phyloP scores from a whole-genome alignment of 1,140 invertebrate genomes.

The Philotrypesis tridentata region DNA sequence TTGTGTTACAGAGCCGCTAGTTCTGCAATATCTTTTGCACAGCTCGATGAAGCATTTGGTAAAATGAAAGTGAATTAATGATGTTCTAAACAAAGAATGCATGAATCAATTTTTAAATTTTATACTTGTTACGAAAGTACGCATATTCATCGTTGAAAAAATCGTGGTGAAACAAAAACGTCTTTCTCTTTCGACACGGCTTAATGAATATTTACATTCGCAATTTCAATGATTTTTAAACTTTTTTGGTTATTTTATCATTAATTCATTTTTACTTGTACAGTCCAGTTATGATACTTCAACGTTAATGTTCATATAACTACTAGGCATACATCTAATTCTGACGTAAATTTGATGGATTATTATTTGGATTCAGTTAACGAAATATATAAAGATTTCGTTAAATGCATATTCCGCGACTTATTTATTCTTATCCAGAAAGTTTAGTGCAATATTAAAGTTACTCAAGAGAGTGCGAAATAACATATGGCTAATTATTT shows the following conservation, averaged over 20 bases:
- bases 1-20: too few relatives aligned
- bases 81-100: not conserved
- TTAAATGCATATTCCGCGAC: not conserved
- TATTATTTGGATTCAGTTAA: too few relatives aligned
- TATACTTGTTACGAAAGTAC: not conserved
- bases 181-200: not conserved
- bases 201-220: not conserved
- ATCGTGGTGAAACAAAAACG: not conserved
- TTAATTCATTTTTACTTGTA: not conserved
- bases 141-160: not conserved
- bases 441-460: not conserved
- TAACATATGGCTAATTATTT: not conserved
- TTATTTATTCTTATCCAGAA: not conserved
- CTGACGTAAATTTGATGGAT: too few relatives aligned
- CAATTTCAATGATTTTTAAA: not conserved
- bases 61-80: not conserved
- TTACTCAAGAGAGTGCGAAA: not conserved
- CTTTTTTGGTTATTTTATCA: not conserved
- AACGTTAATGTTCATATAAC: too few relatives aligned
- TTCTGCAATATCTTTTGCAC: too few relatives aligned
- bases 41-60: not conserved
- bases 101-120: not conserved
- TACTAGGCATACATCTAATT: too few relatives aligned
- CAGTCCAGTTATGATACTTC: not conserved
- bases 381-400: too few relatives aligned